A percentile compares a stretch with the other conserved stretches of the same genome.
phyloP scores from a whole-genome alignment of 1,140 invertebrate species.

The Cydia strobilella region DNA sequence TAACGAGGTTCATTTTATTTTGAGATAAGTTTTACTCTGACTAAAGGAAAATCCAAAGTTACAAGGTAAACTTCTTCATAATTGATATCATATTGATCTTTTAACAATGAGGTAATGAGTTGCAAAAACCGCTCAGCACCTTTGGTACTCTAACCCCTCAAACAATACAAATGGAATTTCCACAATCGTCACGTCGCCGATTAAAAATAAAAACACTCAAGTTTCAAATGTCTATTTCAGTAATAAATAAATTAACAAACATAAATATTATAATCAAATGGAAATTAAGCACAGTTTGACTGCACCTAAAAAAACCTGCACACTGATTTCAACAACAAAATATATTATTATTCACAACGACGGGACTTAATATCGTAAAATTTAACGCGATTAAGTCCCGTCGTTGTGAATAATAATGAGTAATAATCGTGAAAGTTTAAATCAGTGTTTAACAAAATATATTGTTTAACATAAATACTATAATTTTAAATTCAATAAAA shows the following conservation, averaged over 20 bases:
- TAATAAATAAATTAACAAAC: conserved; percentile 19
- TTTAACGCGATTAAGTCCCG: too few relatives aligned
- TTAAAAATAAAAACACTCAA: conserved; percentile 6
- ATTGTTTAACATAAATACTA: not conserved
- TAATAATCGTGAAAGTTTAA: too few relatives aligned
- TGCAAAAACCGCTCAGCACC: not conserved
- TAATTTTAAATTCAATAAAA: not conserved
- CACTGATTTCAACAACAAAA: not conserved
- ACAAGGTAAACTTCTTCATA: too few relatives aligned
- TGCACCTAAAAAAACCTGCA: not conserved
- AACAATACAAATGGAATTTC: not conserved
- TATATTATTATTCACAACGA: too few relatives aligned
- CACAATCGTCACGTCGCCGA: not conserved
- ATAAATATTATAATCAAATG: not conserved
- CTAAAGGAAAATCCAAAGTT: not conserved
- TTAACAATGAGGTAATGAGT: too few relatives aligned
- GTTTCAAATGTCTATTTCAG: conserved; percentile 5
- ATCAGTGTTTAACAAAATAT: too few relatives aligned
- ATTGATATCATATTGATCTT: too few relatives aligned
- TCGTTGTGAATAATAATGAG: too few relatives aligned
- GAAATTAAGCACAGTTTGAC: not conserved
- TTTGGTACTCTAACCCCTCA: not conserved
- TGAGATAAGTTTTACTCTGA: not conserved
- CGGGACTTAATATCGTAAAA: too few relatives aligned
- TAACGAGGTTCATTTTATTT: too few relatives aligned